phyloP scores from a whole-genome alignment of 2,797 vertebrate genomes.

The Hippocampus kuda region DNA sequence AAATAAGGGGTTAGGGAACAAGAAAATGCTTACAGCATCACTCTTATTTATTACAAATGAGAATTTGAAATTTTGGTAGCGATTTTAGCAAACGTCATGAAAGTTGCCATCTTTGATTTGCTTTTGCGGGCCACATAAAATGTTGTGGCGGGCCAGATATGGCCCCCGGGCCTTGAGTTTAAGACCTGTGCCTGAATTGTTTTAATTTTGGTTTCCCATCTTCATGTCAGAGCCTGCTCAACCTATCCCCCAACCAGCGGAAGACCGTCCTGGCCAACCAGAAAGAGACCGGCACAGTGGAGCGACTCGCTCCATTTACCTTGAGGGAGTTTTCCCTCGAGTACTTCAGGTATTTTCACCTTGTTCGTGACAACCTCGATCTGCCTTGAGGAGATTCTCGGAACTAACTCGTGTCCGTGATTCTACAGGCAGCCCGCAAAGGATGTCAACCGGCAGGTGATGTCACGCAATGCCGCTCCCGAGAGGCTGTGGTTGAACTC shows the following conservation, averaged over 20 bases:
- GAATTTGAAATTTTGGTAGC: too few species aligned
- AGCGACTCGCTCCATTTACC: constrained; percentile 67
- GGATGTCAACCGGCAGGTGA: constrained; percentile 80
- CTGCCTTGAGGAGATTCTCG: background rate
- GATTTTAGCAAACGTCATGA: too few species aligned
- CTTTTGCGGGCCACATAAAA: too few species aligned
- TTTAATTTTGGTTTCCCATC: background rate
- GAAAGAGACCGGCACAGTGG: constrained; percentile 52
- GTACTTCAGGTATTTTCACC: constrained; percentile 77
- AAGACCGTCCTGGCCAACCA: constrained; percentile 63
- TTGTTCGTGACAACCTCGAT: background rate
- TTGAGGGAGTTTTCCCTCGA: constrained; percentile 84
- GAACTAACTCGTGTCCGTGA: background rate
- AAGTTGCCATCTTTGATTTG: too few species aligned
- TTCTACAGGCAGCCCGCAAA: constrained; percentile 61
- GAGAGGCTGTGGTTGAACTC: constrained; percentile 80
- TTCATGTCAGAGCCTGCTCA: constrained; percentile 66
- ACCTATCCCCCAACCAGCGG: constrained; percentile 84
- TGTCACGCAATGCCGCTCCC: constrained; percentile 64
- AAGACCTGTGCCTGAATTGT: background rate
- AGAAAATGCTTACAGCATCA: too few species aligned
- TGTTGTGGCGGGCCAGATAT: too few species aligned
- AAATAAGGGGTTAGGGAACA: too few species aligned
- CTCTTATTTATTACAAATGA: too few species aligned
- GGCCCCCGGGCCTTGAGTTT: too few species aligned